Evolutionary conservation across 2,113 vertebrate species (phyloP), one percentile per base, ranked within the genome.

Genomic region (Apistogramma diplotaenia): DNA sequence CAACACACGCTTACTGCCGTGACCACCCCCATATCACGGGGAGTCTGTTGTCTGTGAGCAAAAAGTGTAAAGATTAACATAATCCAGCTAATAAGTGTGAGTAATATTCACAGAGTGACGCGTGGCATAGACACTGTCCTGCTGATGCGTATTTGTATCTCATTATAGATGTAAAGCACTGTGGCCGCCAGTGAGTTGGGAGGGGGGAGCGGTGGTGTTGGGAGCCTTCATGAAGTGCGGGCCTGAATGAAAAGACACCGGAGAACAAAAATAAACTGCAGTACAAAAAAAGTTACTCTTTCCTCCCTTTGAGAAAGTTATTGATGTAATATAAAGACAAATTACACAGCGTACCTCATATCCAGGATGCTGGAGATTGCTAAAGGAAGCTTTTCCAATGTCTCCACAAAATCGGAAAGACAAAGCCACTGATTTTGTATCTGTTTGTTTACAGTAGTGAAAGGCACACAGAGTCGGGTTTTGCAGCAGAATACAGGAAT

Each of bases 51-150:
- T 94, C 93, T 94, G 94, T 89, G 94, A 90, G 92, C 92, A 92
- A 88, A 81, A 91, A 90, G 94, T 93, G 93, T 94, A 93, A 93
- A 93, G 94, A 94, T 94, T 94, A 94, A 93, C 94, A 94, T 94
- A 94, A 94, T 94, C 90, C 91, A 90, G 93, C 92, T 94, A 94
- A 94, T 94, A 93, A 93, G 91, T 94, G 91, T 94, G 92, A 93
- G 93, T 93, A 93, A 94, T 94, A 94, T 94, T 94, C 93, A 94
- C 93, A 94, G 91, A 92, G 92, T 89, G 93, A 92, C 94, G 86
- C 90, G 92, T 94, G 94, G 92, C 93, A 78, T 88, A 90, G 90
- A 91, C 93, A 93, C 92, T 85, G 92, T 93, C 94, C 93, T 91
- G 93, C 93, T 94, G 94, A 93, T 94, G 94, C 85, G 87, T 89